A percentile compares a stretch with the other conserved stretches of the same genome.
Evolutionary conservation across 2,888 invertebrate genomes (phyloP).

Genomic region (Ochropleura plecta): DNA sequence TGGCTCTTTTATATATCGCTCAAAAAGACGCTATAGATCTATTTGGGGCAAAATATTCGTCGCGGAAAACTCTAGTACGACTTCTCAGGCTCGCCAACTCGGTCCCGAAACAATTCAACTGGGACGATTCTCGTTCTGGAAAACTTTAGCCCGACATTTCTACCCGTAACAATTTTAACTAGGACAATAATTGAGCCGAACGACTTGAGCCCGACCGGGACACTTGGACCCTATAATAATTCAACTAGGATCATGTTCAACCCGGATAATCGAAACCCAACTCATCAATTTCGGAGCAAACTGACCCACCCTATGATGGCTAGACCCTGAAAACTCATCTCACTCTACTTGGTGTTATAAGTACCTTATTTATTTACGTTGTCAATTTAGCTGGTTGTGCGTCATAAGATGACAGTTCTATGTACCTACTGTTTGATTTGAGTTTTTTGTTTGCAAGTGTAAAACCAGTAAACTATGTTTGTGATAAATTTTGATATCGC

Average conservation of each 20-base stretch:
- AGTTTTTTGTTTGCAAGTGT: neutral
- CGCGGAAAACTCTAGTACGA: neutral
- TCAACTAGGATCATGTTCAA: too few species aligned
- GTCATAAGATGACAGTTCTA: neutral
- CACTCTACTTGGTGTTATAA: neutral
- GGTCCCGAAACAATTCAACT: neutral
- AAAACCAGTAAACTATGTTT: neutral
- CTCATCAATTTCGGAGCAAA: neutral
- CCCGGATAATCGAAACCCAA: too few species aligned
- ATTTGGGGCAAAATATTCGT: too few species aligned
- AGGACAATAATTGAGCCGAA: neutral
- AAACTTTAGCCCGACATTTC: neutral
- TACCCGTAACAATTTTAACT: neutral
- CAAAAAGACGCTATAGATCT: too few species aligned
- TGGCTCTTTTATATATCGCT: neutral
- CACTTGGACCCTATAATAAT: too few species aligned
- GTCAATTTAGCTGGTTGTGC: constrained; percentile 1
- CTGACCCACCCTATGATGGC: neutral
- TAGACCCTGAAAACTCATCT: neutral
- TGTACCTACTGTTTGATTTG: neutral
- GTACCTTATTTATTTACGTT: neutral
- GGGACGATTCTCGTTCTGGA: neutral
- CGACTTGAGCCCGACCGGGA: neutral
- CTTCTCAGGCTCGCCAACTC: neutral
- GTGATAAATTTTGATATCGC: neutral